Evolutionary conservation across 2,888 invertebrate genomes (phyloP), one percentile per base, ranked within the genome.

Genomic region (Drosophila prolongata): DNA sequence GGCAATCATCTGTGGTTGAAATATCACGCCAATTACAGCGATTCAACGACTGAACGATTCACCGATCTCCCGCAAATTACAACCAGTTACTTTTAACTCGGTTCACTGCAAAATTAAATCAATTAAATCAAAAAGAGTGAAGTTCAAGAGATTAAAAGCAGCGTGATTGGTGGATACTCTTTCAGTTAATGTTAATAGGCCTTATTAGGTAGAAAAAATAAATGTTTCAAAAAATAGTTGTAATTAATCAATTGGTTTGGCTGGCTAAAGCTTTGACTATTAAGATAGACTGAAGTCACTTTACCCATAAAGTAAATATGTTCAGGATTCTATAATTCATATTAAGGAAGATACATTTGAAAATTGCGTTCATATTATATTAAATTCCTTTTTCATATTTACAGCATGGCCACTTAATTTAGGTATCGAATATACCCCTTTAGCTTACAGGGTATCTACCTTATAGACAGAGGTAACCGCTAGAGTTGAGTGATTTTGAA

Each of bases 11-110:
- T 64, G 76, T 76, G 82, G 82, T 79, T 80, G 83, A 83, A 83
- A 85, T 83, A 84, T 83, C 80, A 75, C 83, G 76, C 80, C 83
- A 84, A 85, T 86, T 79, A 81, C 70, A 69, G 16, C 40, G 30
- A 34, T 16, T 35, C 34, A 59, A 27, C 40, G 19, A 58, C 53
- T 38, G 47, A 56, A 9, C 14, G 34, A 35, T 9, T n/a, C 38
- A 16, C 49, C 38, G 44, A 49, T 57, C 42, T 14, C 61, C 53
- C 37, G 27, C 38, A 40, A 37, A 35, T 30, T 49, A 53, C 30
- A 55, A 59, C 76, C 78, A 80, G 80, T 80, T 83, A 69, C 79
- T 75, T 38, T 42, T 42, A 30, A 16, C 58, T 47, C 47, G 38
- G 80, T 72, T 70, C 81, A 77, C 79, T 78, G 57, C 77, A 16